Percentiles rank a stretch among this genome's conserved stretches.
Conservation (phyloP, 2,113 vertebrate species). For the Chaetorhynchus papuensis region DNA sequence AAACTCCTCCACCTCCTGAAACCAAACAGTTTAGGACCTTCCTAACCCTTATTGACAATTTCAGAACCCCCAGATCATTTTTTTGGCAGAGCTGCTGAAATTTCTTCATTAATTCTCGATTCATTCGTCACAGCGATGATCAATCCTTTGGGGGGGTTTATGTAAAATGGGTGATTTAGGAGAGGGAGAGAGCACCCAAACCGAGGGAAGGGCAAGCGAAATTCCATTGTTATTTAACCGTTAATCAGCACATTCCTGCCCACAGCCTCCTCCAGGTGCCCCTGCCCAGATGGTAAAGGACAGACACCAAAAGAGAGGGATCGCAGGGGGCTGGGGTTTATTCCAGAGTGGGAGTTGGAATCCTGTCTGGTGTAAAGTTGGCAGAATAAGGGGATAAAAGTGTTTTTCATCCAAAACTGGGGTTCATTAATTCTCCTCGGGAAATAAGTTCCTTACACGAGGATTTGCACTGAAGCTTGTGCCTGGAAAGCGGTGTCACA, state of each 20-base stretch:
- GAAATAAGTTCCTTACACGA: background rate
- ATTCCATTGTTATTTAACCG: background rate
- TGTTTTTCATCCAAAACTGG: background rate
- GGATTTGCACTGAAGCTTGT: background rate
- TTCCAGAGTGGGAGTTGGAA: background rate
- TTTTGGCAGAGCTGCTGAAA: background rate
- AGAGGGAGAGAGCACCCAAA: background rate
- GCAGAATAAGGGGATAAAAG: background rate
- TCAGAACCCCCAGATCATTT: background rate
- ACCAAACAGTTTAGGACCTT: background rate
- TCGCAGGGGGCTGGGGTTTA: background rate
- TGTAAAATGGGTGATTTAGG: background rate
- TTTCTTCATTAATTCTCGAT: background rate
- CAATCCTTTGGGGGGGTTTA: background rate
- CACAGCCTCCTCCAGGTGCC: background rate
- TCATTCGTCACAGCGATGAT: background rate
- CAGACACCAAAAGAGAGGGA: background rate
- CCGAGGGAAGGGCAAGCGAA: background rate
- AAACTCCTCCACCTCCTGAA: background rate
- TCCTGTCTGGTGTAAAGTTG: accelerated
- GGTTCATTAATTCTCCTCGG: background rate
- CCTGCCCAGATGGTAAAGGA: background rate
- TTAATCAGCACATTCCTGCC: background rate
- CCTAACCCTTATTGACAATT: background rate
- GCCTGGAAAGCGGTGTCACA: background rate